phyloP scores from a whole-genome alignment of 2,888 invertebrate species.

The Thymelicus lineola region DNA sequence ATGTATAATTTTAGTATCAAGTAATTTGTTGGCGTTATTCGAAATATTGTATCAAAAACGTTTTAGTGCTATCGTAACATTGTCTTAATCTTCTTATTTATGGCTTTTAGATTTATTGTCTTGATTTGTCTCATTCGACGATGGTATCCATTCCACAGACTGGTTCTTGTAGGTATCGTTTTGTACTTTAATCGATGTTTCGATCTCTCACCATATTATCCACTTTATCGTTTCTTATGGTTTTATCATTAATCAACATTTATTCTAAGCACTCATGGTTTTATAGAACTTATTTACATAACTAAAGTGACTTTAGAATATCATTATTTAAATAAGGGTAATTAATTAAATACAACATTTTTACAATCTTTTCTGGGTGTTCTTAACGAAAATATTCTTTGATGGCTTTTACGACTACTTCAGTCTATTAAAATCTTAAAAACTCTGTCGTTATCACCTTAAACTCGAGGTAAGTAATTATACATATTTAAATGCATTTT shows the following conservation, averaged over 20 bases:
- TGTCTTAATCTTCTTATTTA: slow-evolving; percentile 37
- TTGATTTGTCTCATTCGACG: slow-evolving; percentile 24
- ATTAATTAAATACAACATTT: slow-evolving; percentile 16
- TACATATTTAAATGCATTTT: too few relatives aligned
- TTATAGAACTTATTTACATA: slow-evolving; percentile 25
- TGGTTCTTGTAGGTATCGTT: slow-evolving; percentile 29
- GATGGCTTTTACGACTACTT: neutral
- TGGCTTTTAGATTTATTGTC: slow-evolving; percentile 37
- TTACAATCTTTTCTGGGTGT: slow-evolving; percentile 6
- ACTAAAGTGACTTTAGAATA: slow-evolving; percentile 13
- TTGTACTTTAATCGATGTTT: slow-evolving; percentile 16
- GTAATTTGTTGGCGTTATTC: slow-evolving; percentile 22
- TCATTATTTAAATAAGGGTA: slow-evolving; percentile 13
- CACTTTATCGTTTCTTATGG: slow-evolving; percentile 24
- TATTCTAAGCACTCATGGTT: slow-evolving; percentile 20
- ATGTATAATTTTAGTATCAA: slow-evolving; percentile 16
- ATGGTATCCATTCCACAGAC: slow-evolving; percentile 33
- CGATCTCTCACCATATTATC: slow-evolving; percentile 11
- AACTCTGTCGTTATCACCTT: too few relatives aligned
- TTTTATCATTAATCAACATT: slow-evolving; percentile 27
- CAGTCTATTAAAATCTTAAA: neutral
- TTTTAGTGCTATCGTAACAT: slow-evolving; percentile 35
- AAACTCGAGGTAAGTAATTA: too few relatives aligned
- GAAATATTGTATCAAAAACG: slow-evolving; percentile 20
- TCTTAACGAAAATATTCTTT: slow-evolving; percentile 8